These are phyloP conservation scores for Baronia brevicornis DNA, from an alignment of 2,888 invertebrate genomes.

Conservation along the genomic window DNA sequence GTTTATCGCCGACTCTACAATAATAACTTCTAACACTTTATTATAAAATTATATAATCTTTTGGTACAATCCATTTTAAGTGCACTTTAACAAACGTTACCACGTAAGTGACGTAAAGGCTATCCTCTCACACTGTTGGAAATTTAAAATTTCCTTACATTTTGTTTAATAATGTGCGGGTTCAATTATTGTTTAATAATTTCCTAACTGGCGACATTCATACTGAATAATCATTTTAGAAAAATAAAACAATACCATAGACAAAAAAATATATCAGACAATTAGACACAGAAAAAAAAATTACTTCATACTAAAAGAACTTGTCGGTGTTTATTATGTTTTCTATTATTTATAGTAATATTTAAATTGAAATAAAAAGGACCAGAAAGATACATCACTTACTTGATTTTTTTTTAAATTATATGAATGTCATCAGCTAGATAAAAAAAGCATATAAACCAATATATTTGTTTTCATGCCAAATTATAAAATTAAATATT, in stretches of 20 bases:
- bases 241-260: slow-evolving; percentile 13
- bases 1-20: slow-evolving; percentile 54
- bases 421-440: too few relatives aligned
- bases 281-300: neutral
- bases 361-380: too few relatives aligned
- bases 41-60: slow-evolving; percentile 75
- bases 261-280: neutral
- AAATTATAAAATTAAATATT: too few relatives aligned
- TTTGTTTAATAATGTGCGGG: slow-evolving; percentile 21
- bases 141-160: slow-evolving; percentile 57
- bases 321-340: too few relatives aligned
- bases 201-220: slow-evolving; percentile 13
- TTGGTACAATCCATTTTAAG: slow-evolving; percentile 71
- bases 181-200: neutral
- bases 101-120: slow-evolving; percentile 54
- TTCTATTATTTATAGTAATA: too few relatives aligned
- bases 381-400: too few relatives aligned
- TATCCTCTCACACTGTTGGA: slow-evolving; percentile 47
- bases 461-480: too few relatives aligned
- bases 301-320: slow-evolving; percentile 5
- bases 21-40: slow-evolving; percentile 62
- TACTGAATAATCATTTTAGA: slow-evolving; percentile 14
- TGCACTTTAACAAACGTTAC: slow-evolving; percentile 67
- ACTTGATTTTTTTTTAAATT: too few relatives aligned
- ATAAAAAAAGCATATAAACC: too few relatives aligned